Base-by-base conservation (phyloP, 2,113 vertebrate species). In the Uropsilus gracilis region DNA sequence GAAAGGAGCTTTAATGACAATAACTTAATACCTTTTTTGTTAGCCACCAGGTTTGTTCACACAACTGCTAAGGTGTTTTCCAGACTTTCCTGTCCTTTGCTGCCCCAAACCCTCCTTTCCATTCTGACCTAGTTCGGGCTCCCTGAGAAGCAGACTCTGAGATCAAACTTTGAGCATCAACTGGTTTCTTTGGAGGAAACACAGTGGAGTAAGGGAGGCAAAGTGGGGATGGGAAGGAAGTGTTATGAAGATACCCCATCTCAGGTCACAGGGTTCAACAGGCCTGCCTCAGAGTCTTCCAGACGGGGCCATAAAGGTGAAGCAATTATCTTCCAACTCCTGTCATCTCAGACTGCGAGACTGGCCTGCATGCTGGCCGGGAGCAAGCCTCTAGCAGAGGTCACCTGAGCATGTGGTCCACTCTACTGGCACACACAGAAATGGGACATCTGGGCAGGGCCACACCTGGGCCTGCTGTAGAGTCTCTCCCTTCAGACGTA, bases 71-170 rank as follows among this genome's bases (percentile, higher is more conserved):
- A 12, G 64, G 89, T 22, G 2, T 26, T 80, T 77, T 59, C 78
- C 30, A 77, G 5, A 32, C 30, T 91, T 53, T 26, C 44, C 37
- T 46, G 71, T 37, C 32, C 66, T 50, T 44, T 14, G 3, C 68
- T 77, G 57, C 39, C 69, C 59, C 76, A 57, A 14, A 73, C 39
- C 30, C 63, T 68, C 44, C 64, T 93, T 89, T 86, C 30, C 6
- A 14, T 81, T 30, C 85, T 93, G 75, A 94, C 88, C 82, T 90
- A 77, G 46, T 94, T 91, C 77, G 71, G 48, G 55, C 42, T 92
- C 32, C 76, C 18, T 76, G 50, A 55, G 53, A 90, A 92, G 71
- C 73, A 80, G 76, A 34, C 32, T 39, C 46, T n/a, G 76, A 94
- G 61, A 72, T 20, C 18, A 44, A 88, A 71, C 80, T 72, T 44